Evolutionary conservation across 2,113 vertebrate genomes (phyloP), one percentile per base, ranked within the genome.

Genomic region (Perca fluviatilis): DNA sequence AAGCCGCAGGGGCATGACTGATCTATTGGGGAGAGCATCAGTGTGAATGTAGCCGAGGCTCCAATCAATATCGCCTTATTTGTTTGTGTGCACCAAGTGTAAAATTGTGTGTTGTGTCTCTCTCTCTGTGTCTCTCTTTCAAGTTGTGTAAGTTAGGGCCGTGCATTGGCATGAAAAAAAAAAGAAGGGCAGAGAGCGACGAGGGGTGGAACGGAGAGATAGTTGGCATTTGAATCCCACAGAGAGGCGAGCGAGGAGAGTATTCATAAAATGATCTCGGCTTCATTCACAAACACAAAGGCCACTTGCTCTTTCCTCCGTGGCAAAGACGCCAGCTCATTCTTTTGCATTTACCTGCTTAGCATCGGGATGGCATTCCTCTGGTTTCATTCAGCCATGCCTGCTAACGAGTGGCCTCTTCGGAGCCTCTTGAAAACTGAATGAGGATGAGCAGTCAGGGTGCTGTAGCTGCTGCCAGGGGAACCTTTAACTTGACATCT

Each of bases 41-140:
- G 79, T 84, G 89, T 87, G 83, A 91, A 92, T 77, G 88, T 84
- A 86, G 79, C 86, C 83, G 23, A 60, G 83, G 79, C 85, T 75
- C 84, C 79, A 82, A 91, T 95, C 95, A 90, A 93, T 93, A 94
- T 70, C 1, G 43, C 69, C 88, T 91, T 86, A 92, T 94, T 95
- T 94, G 91, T 94, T 91, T 91, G 89, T 92, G 93, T 89, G 92
- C 92, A 87, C 69, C 77, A 53, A 90, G 89, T 86, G 89, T 93
- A 92, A 91, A 93, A 94, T 92, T 91, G 87, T 85, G 80, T 81
- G 84, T 88, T 90, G 88, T 86, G 86, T 86, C 80, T 87, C 88
- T 86, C 81, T 87, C 80, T 81, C 71, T n/a, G n/a, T 58, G 36
- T 84, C 70, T 86, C 79, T 68, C 61, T 83, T 86, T 89, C 74